A percentile compares a stretch with the other conserved stretches of the same genome.
These are phyloP conservation scores for Lophotis ruficrista DNA, from an alignment of 2,113 vertebrate genomes.

Conservation along the genomic window DNA sequence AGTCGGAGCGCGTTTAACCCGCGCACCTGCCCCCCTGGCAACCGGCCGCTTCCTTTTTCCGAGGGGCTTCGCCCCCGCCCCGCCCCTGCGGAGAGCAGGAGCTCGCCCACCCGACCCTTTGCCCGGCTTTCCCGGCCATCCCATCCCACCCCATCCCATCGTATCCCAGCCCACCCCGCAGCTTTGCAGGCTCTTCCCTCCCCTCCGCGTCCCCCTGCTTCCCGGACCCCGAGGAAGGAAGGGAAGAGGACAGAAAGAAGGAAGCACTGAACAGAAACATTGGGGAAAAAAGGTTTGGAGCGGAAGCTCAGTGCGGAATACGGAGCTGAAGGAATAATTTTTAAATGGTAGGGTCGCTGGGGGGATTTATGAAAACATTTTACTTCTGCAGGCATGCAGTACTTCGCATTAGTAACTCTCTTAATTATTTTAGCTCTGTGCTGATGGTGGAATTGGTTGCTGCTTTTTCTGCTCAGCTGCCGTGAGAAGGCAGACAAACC, in stretches of 20 bases:
- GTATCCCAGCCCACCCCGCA: too few relatives aligned
- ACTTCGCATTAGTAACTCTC: neutral
- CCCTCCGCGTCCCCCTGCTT: fast-evolving
- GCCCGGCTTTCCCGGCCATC: too few relatives aligned
- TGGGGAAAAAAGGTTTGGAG: neutral
- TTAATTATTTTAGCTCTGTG: neutral
- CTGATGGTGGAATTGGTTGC: neutral
- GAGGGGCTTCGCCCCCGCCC: too few relatives aligned
- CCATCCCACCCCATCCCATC: too few relatives aligned
- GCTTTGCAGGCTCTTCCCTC: neutral
- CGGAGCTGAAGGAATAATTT: neutral
- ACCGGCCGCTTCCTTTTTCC: too few relatives aligned
- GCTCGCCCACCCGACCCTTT: neutral
- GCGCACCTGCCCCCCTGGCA: too few relatives aligned
- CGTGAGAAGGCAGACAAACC: neutral
- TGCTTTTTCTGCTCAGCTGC: neutral
- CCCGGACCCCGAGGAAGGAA: too few relatives aligned
- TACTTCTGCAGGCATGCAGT: neutral
- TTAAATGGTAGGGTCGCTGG: neutral
- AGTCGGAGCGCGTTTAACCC: too few relatives aligned
- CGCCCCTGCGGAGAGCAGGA: too few relatives aligned
- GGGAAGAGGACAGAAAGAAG: too few relatives aligned
- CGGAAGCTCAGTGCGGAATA: fast-evolving
- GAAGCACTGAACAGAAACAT: fast-evolving
- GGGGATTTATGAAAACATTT: neutral